A percentile compares a stretch with the other conserved stretches of the same genome.
Evolutionary conservation across 1,140 invertebrate species (phyloP).

Genomic region (Aphaenogaster rudis): DNA sequence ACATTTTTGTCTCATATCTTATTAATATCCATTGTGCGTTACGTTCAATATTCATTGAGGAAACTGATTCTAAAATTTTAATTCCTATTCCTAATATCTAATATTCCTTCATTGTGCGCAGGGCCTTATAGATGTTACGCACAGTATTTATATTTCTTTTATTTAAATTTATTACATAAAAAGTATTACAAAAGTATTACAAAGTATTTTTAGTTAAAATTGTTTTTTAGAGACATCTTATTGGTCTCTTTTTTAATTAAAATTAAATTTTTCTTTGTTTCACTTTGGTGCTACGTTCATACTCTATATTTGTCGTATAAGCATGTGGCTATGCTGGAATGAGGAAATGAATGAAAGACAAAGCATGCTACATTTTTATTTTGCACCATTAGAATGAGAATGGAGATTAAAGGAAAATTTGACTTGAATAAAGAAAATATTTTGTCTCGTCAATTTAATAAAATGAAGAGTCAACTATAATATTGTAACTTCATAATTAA

Average conservation of each 20-base stretch:
- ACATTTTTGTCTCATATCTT: too few species aligned
- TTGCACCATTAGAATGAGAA: background rate
- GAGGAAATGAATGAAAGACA: background rate
- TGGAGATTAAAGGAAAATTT: background rate
- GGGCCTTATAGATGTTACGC: too few species aligned
- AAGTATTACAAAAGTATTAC: too few species aligned
- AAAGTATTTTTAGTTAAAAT: too few species aligned
- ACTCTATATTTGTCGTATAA: background rate
- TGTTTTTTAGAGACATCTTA: too few species aligned
- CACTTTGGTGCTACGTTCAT: background rate
- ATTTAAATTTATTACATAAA: too few species aligned
- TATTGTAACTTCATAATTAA: background rate
- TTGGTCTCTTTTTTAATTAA: background rate
- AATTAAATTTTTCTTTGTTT: background rate
- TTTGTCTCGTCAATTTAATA: background rate
- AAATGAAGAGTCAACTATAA: background rate
- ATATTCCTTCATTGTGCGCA: too few species aligned
- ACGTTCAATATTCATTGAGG: too few species aligned
- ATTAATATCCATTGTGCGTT: too few species aligned
- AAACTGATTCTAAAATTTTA: too few species aligned
- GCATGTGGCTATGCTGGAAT: background rate
- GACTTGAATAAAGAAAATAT: conserved; percentile 3
- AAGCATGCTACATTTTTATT: background rate
- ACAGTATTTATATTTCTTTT: too few species aligned
- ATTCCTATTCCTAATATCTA: too few species aligned